Percentiles rank a stretch among this genome's conserved stretches.
These are phyloP conservation scores for Oxyura jamaicensis DNA, from an alignment of 2,113 vertebrate genomes.

Conservation along the genomic window DNA sequence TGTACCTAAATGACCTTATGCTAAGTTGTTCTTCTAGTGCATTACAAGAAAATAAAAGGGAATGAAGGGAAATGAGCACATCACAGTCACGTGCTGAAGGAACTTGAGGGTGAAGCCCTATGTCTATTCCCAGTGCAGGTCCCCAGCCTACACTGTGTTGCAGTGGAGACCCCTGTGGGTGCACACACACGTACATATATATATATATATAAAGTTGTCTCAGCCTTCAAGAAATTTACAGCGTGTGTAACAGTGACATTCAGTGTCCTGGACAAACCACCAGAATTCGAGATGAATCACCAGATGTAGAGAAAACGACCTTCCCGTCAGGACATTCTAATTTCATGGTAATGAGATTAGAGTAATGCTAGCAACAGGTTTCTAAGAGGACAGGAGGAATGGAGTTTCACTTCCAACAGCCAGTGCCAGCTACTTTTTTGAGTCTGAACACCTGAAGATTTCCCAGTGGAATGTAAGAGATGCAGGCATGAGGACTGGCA, in stretches of 20 bases:
- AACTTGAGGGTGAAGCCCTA: neutral
- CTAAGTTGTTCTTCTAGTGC: neutral
- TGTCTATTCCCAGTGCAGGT: neutral
- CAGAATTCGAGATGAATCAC: neutral
- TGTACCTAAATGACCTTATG: neutral
- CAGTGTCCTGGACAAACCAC: neutral
- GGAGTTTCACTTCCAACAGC: neutral
- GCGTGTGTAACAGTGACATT: neutral
- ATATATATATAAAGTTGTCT: too few relatives aligned
- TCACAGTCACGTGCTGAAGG: neutral
- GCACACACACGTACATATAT: too few relatives aligned
- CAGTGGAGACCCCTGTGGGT: neutral
- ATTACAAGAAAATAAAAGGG: neutral
- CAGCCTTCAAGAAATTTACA: neutral
- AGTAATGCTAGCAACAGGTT: neutral
- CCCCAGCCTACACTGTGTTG: neutral
- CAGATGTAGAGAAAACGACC: neutral
- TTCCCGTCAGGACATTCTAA: neutral
- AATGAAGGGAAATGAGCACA: accelerated
- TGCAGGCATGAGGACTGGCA: neutral
- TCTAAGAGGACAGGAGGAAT: neutral
- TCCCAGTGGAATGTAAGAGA: neutral
- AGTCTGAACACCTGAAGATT: neutral
- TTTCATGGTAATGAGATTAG: neutral
- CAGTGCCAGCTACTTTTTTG: neutral